phyloP scores from a whole-genome alignment of 1,140 invertebrate species.

The Sitobion miscanthi region DNA sequence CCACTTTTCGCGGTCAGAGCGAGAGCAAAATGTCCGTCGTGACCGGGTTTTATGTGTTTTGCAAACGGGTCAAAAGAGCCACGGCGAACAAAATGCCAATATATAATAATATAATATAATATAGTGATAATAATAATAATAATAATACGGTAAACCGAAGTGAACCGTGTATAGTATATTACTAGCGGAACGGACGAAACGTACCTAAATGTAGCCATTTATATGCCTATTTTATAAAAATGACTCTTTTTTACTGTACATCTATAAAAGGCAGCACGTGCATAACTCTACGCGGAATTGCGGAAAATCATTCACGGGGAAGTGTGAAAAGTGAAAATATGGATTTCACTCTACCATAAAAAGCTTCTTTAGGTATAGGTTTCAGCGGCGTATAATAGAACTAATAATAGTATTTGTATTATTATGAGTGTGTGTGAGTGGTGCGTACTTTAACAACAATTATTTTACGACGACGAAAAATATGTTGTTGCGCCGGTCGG shows the following conservation, averaged over 20 bases:
- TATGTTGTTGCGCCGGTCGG: neutral
- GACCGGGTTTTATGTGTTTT: neutral
- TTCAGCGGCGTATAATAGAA: neutral
- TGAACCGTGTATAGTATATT: too few relatives aligned
- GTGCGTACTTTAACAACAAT: neutral
- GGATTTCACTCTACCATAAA: neutral
- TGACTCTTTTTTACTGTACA: too few relatives aligned
- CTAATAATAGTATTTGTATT: neutral
- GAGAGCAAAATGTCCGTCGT: neutral
- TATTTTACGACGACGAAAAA: neutral
- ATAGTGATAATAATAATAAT: neutral
- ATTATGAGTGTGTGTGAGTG: neutral
- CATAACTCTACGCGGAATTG: neutral
- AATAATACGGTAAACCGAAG: neutral
- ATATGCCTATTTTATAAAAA: too few relatives aligned
- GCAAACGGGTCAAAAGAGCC: neutral
- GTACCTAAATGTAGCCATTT: too few relatives aligned
- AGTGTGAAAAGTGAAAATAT: neutral
- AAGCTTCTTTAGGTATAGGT: neutral
- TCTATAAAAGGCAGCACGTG: too few relatives aligned
- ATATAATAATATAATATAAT: neutral
- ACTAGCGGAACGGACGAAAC: neutral
- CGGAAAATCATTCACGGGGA: neutral
- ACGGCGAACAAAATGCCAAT: neutral
- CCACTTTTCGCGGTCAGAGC: conserved; percentile 12